Percentiles rank a stretch among this genome's conserved stretches.
Evolutionary conservation across 2,888 invertebrate genomes (phyloP).

Genomic region (Octodonta nipae): DNA sequence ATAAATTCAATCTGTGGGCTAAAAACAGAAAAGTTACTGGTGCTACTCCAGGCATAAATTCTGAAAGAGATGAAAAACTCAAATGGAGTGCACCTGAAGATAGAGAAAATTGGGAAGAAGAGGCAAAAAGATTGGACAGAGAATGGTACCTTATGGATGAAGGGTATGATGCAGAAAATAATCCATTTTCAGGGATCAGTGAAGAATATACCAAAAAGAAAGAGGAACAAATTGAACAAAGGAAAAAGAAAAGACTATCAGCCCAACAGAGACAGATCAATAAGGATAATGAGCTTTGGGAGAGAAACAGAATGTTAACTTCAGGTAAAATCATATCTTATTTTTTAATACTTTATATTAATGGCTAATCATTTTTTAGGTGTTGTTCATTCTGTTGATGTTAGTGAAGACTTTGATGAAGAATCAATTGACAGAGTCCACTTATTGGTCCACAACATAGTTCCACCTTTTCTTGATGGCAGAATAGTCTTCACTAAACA

Average conservation of each 20-base stretch:
- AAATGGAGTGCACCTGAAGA: conserved; percentile 58
- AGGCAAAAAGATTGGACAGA: conserved; percentile 78
- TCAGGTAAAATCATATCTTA: conserved; percentile 39
- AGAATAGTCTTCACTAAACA: conserved; percentile 98
- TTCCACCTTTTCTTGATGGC: conserved; percentile 97
- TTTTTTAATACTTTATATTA: conserved; percentile 1
- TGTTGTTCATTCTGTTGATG: conserved; percentile 77
- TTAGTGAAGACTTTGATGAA: conserved; percentile 89
- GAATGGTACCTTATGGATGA: conserved; percentile 97
- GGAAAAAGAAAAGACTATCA: conserved; percentile 81
- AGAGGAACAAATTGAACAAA: conserved; percentile 82
- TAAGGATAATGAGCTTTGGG: conserved; percentile 97
- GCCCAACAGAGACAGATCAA: conserved; percentile 94
- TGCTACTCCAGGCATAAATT: conserved; percentile 45
- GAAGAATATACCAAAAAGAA: conserved; percentile 87
- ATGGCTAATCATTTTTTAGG: conserved; percentile 33
- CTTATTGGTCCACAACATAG: conserved; percentile 90
- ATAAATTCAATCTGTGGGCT: conserved; percentile 71
- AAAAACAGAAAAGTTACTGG: conserved; percentile 52
- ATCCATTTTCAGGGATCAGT: conserved; percentile 80
- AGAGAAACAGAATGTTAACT: conserved; percentile 92
- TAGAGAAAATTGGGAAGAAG: conserved; percentile 75
- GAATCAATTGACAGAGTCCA: conserved; percentile 90
- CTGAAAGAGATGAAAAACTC: conserved; percentile 37
- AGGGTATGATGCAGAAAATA: conserved; percentile 81